Evolutionary conservation across 2,113 vertebrate genomes (phyloP), one percentile per base, ranked within the genome.

Genomic region (Ahaetulla prasina): DNA sequence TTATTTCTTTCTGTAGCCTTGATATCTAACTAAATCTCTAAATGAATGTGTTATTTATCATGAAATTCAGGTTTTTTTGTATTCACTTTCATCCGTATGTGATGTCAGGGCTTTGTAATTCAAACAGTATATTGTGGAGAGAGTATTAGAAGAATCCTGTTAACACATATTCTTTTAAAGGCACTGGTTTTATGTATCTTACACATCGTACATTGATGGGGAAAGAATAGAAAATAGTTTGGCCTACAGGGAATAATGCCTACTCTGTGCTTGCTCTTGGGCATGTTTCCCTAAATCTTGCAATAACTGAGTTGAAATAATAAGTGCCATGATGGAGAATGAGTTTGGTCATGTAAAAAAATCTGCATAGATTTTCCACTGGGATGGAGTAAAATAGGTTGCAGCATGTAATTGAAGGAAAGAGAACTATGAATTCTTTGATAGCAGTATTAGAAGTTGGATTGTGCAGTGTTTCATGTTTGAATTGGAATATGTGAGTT

Each of bases 291-390:
- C 0, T 0, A 80, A 85, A 88, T 7, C 0, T 0, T 0, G 0
- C 60, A 89, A 85, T 85, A 89, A 89, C 8, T 74, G 85, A 91
- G 57, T 3, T 0, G 92, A 35, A 1, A 0, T 0, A 0, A 85
- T 91, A 68, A 60, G 47, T 57, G 0, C 0, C 0, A 2, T 0
- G 7, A 12, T 11, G 23, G 45, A 47, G n/a, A 87, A n/a, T 0
- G 0, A 86, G 50, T 89, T 80, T 91, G 47, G n/a, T 93, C 57
- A 0, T 8, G 47, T n/a, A 90, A 86, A 87, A 89, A 35, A 88
- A 85, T 23, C 60, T 87, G 54, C 43, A 22, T 49, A 27, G 0
- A 49, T 52, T 20, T 92, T 84, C 74, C 54, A 60, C 43, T 43
- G 74, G 74, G 60, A 93, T 91, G 85, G 47, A 0, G 86, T 45